Evolutionary conservation across 2,888 invertebrate species (phyloP).

Genomic region (Aphodius granarius): DNA sequence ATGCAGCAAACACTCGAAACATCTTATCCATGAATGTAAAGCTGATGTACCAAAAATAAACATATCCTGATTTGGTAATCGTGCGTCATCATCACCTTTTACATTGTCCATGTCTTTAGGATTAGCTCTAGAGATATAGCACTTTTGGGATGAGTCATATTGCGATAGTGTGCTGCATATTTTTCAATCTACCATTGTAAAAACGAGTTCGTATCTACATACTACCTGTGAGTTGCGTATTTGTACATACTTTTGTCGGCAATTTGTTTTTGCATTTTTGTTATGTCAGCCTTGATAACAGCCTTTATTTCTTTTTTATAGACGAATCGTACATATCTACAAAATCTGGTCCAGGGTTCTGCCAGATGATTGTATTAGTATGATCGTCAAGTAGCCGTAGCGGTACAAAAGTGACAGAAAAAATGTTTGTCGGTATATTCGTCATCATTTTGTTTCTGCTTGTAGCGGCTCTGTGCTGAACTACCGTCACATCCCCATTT

Average conservation of each 20-base stretch:
- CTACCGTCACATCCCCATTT: slow-evolving; percentile 29
- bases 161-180: slow-evolving; percentile 8
- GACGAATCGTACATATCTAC: not conserved
- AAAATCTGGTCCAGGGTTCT: slow-evolving; percentile 10
- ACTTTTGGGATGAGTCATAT: slow-evolving; percentile 3
- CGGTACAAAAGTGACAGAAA: slow-evolving; percentile 1
- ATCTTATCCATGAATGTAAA: slow-evolving; percentile 9
- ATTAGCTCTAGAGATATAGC: slow-evolving; percentile 1
- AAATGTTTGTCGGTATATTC: slow-evolving; percentile 2
- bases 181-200: slow-evolving; percentile 13
- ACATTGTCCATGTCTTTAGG: slow-evolving; percentile 6
- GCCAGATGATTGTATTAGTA: slow-evolving; percentile 12
- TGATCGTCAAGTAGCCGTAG: slow-evolving; percentile 5
- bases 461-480: slow-evolving; percentile 23
- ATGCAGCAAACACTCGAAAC: slow-evolving; percentile 29
- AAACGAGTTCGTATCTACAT: not conserved
- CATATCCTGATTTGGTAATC: not conserved
- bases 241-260: not conserved
- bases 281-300: not conserved
- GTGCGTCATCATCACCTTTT: slow-evolving; percentile 14
- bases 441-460: slow-evolving; percentile 18
- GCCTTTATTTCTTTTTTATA: not conserved
- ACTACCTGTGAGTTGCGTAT: not conserved
- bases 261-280: not conserved
- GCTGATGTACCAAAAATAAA: not conserved